These are phyloP conservation scores for Metallyticus violacea DNA, from an alignment of 2,888 invertebrate genomes.

Conservation along the genomic window DNA sequence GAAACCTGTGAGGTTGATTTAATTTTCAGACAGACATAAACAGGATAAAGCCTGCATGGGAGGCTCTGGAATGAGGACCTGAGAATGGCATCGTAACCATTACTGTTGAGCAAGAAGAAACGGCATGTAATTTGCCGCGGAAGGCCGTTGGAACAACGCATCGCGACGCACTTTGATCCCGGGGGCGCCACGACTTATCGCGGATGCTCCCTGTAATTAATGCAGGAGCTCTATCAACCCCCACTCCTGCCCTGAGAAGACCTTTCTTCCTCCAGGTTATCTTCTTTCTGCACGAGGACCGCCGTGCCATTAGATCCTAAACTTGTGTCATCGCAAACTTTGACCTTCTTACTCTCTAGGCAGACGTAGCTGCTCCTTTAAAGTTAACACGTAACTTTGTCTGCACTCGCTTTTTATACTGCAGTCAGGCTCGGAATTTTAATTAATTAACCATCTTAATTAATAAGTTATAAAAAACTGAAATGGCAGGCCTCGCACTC, in stretches of 20 bases:
- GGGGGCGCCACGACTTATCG: neutral
- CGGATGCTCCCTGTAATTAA: neutral
- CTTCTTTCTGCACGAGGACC: neutral
- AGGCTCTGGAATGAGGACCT: neutral
- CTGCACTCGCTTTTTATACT: neutral
- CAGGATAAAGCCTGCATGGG: no score
- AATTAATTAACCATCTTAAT: constrained; percentile 16
- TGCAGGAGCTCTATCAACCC: neutral
- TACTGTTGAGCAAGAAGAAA: neutral
- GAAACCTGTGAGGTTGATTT: neutral
- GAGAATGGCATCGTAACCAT: neutral
- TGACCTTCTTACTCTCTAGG: neutral
- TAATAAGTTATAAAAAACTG: neutral
- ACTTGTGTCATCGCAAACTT: neutral
- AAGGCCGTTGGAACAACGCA: neutral
- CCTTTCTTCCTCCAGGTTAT: neutral
- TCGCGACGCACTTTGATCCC: neutral
- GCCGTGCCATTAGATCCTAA: neutral
- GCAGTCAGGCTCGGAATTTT: neutral
- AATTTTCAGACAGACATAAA: neutral
- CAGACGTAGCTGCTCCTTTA: neutral
- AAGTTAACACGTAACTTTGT: neutral
- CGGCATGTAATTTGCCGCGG: neutral
- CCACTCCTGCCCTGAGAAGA: neutral
- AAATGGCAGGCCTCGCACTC: neutral